A percentile compares a stretch with the other conserved stretches of the same genome.
Evolutionary conservation across 2,113 vertebrate species (phyloP).

Genomic region (Chaetorhynchus papuensis): DNA sequence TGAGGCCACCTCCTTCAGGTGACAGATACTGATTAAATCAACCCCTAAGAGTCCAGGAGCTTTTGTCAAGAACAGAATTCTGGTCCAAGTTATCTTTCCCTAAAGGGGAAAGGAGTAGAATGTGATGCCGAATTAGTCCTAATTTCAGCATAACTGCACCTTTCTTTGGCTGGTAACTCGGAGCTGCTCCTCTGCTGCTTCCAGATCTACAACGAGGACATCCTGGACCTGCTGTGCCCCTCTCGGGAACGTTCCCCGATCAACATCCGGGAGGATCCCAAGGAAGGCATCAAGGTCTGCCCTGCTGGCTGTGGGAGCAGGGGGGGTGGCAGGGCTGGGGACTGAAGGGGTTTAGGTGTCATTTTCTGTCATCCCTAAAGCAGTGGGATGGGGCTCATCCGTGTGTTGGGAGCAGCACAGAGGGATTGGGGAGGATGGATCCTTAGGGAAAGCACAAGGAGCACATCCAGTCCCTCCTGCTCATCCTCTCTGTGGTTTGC

Average conservation of each 20-base stretch:
- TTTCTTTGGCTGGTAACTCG: not conserved
- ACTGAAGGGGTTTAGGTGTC: fast-evolving
- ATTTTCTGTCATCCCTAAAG: not conserved
- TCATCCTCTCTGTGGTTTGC: not conserved
- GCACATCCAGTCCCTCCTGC: not conserved
- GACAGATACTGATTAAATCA: not conserved
- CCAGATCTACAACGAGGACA: slow-evolving; percentile 96
- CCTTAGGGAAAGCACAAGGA: not conserved
- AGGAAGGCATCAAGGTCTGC: slow-evolving; percentile 92
- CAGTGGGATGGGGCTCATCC: not conserved
- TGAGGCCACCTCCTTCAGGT: not conserved
- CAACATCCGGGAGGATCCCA: slow-evolving; percentile 91
- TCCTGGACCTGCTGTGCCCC: slow-evolving; percentile 85
- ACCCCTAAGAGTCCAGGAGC: fast-evolving
- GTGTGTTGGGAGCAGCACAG: fast-evolving
- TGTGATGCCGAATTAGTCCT: fast-evolving
- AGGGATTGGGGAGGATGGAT: not conserved
- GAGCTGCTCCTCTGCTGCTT: not conserved
- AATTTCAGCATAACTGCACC: fast-evolving
- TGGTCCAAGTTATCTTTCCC: not conserved
- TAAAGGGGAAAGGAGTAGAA: not conserved
- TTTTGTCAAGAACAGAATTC: not conserved
- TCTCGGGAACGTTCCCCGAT: slow-evolving; percentile 83
- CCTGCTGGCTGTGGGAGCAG: not conserved
- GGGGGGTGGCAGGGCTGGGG: fast-evolving